Conservation (phyloP, 2,797 vertebrate species). For the Gouania willdenowi region DNA sequence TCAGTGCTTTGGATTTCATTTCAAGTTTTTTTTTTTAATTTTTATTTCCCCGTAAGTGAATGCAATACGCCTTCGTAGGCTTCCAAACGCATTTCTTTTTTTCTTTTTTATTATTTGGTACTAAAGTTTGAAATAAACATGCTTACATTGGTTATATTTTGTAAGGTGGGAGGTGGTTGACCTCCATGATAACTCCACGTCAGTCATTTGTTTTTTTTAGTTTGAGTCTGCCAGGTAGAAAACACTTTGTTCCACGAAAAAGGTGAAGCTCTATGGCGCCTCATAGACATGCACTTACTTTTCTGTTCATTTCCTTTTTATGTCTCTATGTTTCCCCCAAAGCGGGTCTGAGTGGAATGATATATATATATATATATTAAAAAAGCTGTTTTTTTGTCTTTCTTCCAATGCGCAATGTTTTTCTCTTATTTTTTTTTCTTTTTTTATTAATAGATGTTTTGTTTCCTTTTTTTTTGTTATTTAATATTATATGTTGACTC, state of each 20-base stretch:
- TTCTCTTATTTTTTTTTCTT: slow-evolving; percentile 61
- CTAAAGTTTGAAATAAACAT: slow-evolving; percentile 59
- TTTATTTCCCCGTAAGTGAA: too few species aligned
- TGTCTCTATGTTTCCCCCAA: slow-evolving; percentile 58
- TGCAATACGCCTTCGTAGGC: too few species aligned
- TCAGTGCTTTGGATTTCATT: too few species aligned
- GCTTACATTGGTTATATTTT: slow-evolving; percentile 56
- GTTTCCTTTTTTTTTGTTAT: slow-evolving; percentile 68
- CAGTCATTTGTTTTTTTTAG: slow-evolving; percentile 24
- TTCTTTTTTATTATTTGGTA: slow-evolving; percentile 78
- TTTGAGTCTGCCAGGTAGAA: slow-evolving; percentile 71
- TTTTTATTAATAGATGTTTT: slow-evolving; percentile 57
- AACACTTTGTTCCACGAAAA: slow-evolving; percentile 72
- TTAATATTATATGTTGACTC: slow-evolving; percentile 82
- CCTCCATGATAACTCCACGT: too few species aligned
- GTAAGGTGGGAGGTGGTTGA: too few species aligned
- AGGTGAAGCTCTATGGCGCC: slow-evolving; percentile 75
- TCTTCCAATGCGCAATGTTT: slow-evolving; percentile 71
- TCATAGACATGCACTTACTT: slow-evolving; percentile 82
- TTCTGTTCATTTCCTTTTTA: slow-evolving; percentile 61
- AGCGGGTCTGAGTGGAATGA: slow-evolving; percentile 80
- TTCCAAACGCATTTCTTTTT: too few species aligned
- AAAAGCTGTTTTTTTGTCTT: slow-evolving; percentile 64
- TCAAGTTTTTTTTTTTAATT: too few species aligned
- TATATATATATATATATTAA: too few species aligned